Evolutionary conservation across 2,797 vertebrate species (phyloP).

Genomic region (Tinamus major): DNA sequence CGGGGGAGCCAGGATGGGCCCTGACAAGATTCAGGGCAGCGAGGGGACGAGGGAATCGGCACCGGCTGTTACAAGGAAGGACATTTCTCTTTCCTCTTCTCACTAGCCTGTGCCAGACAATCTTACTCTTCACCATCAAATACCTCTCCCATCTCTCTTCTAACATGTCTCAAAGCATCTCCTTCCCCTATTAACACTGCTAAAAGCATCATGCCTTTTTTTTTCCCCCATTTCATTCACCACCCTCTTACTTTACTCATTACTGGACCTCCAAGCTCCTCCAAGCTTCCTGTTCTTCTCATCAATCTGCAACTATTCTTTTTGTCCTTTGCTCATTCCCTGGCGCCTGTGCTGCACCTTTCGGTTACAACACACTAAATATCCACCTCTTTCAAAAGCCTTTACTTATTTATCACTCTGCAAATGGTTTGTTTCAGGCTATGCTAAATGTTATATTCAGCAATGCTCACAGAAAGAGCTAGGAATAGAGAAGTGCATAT

Average conservation of each 20-base stretch:
- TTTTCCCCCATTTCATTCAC: not conserved
- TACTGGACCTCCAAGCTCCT: not conserved
- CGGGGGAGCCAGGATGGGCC: not conserved
- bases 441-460: not conserved
- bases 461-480: not conserved
- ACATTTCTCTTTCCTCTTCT: not conserved
- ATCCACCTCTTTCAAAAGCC: not conserved
- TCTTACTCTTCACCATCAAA: accelerated
- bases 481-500: not conserved
- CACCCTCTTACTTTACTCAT: not conserved
- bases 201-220: not conserved
- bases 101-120: not conserved
- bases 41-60: not conserved
- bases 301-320: accelerated
- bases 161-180: not conserved
- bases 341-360: not conserved
- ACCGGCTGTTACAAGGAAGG: not conserved
- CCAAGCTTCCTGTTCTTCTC: not conserved
- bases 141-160: not conserved
- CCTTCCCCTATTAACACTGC: not conserved
- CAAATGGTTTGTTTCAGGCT: not conserved
- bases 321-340: not conserved
- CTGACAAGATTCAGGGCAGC: not conserved
- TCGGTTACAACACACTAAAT: not conserved
- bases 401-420: not conserved